Base-by-base conservation (phyloP, 2,113 vertebrate genomes). In the Collichthys lucidus region DNA sequence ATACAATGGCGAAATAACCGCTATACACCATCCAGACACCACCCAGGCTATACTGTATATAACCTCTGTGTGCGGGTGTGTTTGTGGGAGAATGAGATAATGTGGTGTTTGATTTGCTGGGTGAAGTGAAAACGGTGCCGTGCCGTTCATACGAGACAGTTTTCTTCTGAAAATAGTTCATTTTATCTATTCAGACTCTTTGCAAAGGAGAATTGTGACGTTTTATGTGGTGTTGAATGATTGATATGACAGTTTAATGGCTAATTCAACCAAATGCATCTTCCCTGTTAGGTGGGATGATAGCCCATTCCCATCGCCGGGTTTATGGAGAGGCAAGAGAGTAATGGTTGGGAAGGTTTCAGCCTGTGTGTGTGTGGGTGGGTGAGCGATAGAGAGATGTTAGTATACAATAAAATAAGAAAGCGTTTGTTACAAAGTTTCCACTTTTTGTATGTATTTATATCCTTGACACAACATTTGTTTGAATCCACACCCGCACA, bases 201-300 rank as follows among this genome's bases (percentile, higher is more conserved):
- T 76, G 78, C 50, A 65, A 73, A 44, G 61, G 40, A 76, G 56
- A 84, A 79, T 29, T 68, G 55, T 73, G 71, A 69, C 29, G 62
- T 86, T 82, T 82, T 66, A 77, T 78, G 55, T 55, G 46, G 61
- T 80, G 55, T 64, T 93, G 80, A 94, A 93, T 88, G 77, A 92
- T 93, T 93, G 81, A 92, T 88, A n/a, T 70, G 42, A 71, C 77
- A 67, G 69, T 82, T 88, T 87, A 84, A 89, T 92, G 80, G 63
- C 84, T 88, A 77, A 90, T 84, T 84, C 80, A 62, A 57, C 79
- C 59, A 91, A 89, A 91, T 82, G 83, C 77, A 89, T 74, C 84
- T 90, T 86, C 52, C 69, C 70, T 88, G 86, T 92, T 61, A 35
- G 67, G 42, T 75, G 68, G 52, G 59, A 76, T 42, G 16, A 67